Evolutionary conservation across 1,140 invertebrate genomes (phyloP), one percentile per base, ranked within the genome.

Genomic region (Drosophila micromelanica): DNA sequence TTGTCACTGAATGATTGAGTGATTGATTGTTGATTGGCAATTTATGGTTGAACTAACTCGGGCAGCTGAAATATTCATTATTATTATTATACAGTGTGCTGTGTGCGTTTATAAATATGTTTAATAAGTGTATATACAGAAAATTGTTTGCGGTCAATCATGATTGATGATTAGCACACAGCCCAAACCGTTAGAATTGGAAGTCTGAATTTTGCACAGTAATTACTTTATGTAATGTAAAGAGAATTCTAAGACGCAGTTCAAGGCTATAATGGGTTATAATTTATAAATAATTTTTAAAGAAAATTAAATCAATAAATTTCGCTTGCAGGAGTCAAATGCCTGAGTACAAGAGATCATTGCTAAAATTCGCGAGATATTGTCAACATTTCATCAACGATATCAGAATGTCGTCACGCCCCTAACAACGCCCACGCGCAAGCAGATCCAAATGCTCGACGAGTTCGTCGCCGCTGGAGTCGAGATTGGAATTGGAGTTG

Each of bases 321-420:
- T 32, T 61, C 27, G 11, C n/a, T 35, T 93, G 76, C 92, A 95
- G 95, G 95, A 95, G 93, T 95, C 95, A 92, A 95, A 95, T 93
- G 95, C 95, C 94, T 95, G 94, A 95, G 94, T 95, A 94, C 94
- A 95, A 93, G 94, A 95, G 94, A 95, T 95, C 93, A 95, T 95
- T 95, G 94, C 94, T 95, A 95, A 95, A 93, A 95, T 95, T 94
- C 94, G 94, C 93, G 94, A 94, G 93, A 94, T 95, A 94, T 93
- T 95, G 93, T 94, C 94, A 92, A 95, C 95, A 93, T 95, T 95
- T 94, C 94, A 94, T 92, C 94, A 94, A 93, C 94, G 95, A 92
- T 94, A 95, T 70, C 84, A 89, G 51, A 89, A 87, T 78, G 85
- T 89, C 69, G 85, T 71, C 49, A 90, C 84, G 54, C 84, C 84